Evolutionary conservation across 2,797 vertebrate species (phyloP), one percentile per base, ranked within the genome.

Genomic region (Thalassophryne amazonica): DNA sequence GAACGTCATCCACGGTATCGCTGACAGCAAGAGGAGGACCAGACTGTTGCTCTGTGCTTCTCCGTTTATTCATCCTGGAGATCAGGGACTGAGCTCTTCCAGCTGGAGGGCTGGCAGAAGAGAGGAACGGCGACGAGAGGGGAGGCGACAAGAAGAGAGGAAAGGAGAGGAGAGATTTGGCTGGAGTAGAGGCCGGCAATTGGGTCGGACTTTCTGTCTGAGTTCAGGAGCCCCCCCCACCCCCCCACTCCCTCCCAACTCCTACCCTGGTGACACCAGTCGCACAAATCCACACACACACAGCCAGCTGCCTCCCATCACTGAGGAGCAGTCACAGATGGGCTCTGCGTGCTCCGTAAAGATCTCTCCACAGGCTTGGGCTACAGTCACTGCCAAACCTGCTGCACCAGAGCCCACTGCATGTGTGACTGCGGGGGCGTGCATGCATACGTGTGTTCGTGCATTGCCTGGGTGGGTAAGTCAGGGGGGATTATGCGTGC

Each of bases 301-400:
- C 47, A 78, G 67, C 83, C 86, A 89, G 87, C 86, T 89, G 87
- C 86, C 88, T 88, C 80, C 84, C 77, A 80, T 87, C 83, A 80
- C 83, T 29, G 76, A 82, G 80, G 77, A 85, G 76, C 78, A 78
- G 76, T 80, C 85, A 84, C 88, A 91, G 88, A 90, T 89, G 88
- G 88, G 84, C 81, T 74, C 86, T 87, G 81, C 86, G 85, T 87
- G 85, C 85, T 88, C 77, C 69, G 82, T 91, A 88, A 88, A 89
- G 86, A 91, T 89, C 83, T 86, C 87, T 86, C 85, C 81, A 83
- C 84, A 81, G 80, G 81, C 78, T 76, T 60, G 65, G 87, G 84
- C 86, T 80, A 59, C 72, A 51, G 58, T 63, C 51, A 16, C 76
- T 84, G 85, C 86, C 87, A 88, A 85, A 81, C 72, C 67, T 34